A percentile compares a stretch with the other conserved stretches of the same genome.
Evolutionary conservation across 2,797 vertebrate species (phyloP).

Genomic region (Oryzias dopingdopingensis): DNA sequence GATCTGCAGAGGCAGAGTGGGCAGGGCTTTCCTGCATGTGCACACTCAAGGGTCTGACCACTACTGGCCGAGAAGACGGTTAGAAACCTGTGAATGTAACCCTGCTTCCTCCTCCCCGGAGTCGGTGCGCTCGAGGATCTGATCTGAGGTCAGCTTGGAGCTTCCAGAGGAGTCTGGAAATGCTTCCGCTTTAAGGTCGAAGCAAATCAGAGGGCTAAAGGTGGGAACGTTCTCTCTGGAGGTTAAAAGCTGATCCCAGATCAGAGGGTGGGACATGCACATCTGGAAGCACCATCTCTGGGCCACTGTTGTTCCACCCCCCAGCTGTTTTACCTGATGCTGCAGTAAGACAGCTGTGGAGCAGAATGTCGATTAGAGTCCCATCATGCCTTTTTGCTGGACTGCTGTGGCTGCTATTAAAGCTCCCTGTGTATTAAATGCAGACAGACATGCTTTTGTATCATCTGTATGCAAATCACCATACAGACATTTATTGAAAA

Average conservation of each 20-base stretch:
- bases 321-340: constrained; percentile 18
- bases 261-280: constrained; percentile 15
- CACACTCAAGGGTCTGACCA: constrained; percentile 75
- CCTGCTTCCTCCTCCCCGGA: constrained; percentile 64
- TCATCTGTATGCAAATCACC: constrained; percentile 66
- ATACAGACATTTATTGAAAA: constrained; percentile 86
- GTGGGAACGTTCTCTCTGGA: constrained; percentile 7
- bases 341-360: constrained; percentile 44
- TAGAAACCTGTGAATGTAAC: constrained; percentile 80
- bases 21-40: constrained; percentile 42
- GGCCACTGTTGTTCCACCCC: constrained; percentile 26
- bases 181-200: constrained; percentile 11
- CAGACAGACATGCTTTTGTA: constrained; percentile 57
- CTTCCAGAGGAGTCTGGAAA: not conserved
- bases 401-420: constrained; percentile 83
- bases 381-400: constrained; percentile 79
- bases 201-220: constrained; percentile 37
- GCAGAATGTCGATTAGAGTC: constrained; percentile 43
- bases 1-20: constrained; percentile 57
- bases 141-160: constrained; percentile 38
- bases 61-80: constrained; percentile 50
- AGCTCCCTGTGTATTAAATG: constrained; percentile 79
- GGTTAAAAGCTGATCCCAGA: constrained; percentile 28
- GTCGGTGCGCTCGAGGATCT: constrained; percentile 31
- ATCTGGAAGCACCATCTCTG: constrained; percentile 40